A percentile compares a stretch with the other conserved stretches of the same genome.
Evolutionary conservation across 2,113 vertebrate species (phyloP).

Genomic region (Oreochromis niloticus): DNA sequence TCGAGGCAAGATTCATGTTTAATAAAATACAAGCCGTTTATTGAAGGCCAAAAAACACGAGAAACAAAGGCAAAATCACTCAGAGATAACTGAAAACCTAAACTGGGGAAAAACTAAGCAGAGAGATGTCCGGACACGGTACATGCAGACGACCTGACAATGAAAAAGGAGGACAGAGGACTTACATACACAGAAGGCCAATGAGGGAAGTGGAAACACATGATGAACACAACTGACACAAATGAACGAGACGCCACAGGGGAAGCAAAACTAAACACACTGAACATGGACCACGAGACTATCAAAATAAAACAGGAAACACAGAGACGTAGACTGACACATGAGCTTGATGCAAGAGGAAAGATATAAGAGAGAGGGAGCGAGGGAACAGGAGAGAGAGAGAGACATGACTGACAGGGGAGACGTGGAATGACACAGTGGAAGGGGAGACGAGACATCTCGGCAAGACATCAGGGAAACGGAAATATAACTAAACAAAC

Average conservation of each 20-base stretch:
- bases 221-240: not conserved
- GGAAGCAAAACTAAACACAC: not conserved
- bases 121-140: not conserved
- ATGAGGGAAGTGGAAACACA: not conserved
- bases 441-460: not conserved
- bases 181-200: not conserved
- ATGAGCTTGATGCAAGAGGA: not conserved
- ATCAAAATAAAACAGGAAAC: not conserved
- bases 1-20: not conserved
- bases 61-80: not conserved
- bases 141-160: not conserved
- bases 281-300: not conserved
- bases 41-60: rapidly evolving
- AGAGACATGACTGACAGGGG: not conserved
- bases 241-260: not conserved
- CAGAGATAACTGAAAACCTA: not conserved
- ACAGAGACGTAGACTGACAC: not conserved
- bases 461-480: not conserved
- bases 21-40: not conserved
- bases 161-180: not conserved
- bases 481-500: not conserved
- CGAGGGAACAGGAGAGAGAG: not conserved
- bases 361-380: not conserved
- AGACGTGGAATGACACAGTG: not conserved
- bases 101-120: not conserved